Evolutionary conservation across 2,113 vertebrate species (phyloP), one percentile per base, ranked within the genome.

Genomic region (Tenrec ecaudatus): DNA sequence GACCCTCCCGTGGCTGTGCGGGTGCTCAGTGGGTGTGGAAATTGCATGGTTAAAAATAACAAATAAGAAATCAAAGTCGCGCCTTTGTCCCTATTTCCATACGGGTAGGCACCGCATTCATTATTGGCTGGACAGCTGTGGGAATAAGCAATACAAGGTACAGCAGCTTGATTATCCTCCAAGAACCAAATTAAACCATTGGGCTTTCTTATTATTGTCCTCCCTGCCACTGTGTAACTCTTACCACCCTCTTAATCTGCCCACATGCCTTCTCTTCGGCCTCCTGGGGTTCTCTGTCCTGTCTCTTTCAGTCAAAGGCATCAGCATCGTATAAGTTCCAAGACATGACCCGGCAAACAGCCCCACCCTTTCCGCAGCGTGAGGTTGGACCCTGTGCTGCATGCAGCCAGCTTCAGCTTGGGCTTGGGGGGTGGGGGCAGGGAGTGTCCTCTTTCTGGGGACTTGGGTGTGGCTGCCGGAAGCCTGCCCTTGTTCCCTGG

Each of bases 31-130:
- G 95, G 97, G 94, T 96, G 81, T 95, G 95, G 94, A 91, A 96
- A 97, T 95, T 96, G 95, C 92, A 95, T 95, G 96, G 96, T 97
- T 98, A 97, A 98, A 97, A 98, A 96, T 97, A 98, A 98, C 96
- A 97, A 96, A 97, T 96, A 97, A 96, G 93, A 98, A 98, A 98
- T 97, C 97, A 97, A 97, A 98, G 96, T 90, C 66, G 11, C 81
- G 58, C 95, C 94, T 96, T 95, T 89, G 93, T 97, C 95, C 96
- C 96, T 94, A 86, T 97, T 97, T 96, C 97, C 91, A 0, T 94
- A 95, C 97, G 71, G 57, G 95, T 92, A 95, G 97, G 94, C 96
- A 76, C 95, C 94, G 96, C 73, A 11, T 97, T 97, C 96, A 95
- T 97, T 97, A 95, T 95, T 94, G 92, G 89, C 86, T 79, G 95